phyloP scores from a whole-genome alignment of 2,888 invertebrate species.

The Malacosoma neustria region DNA sequence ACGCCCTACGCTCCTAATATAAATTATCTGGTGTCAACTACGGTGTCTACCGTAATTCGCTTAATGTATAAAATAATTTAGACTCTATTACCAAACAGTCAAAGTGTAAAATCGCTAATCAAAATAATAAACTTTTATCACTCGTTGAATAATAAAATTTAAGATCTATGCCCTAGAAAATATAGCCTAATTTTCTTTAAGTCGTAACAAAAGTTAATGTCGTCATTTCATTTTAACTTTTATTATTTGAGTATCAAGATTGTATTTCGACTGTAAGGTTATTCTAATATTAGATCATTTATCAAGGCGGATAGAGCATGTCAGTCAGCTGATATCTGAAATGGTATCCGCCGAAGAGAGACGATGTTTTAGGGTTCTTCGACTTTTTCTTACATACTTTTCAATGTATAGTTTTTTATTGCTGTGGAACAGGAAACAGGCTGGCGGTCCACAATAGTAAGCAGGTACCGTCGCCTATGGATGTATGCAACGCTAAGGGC shows the following conservation, averaged over 20 bases:
- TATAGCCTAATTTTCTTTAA: neutral
- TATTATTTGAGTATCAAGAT: constrained; percentile 10
- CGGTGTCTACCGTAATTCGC: constrained; percentile 22
- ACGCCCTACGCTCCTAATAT: constrained; percentile 22
- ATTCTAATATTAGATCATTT: constrained; percentile 26
- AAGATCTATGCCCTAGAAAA: neutral
- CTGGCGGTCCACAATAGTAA: too few relatives aligned
- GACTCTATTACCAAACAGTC: constrained; percentile 8
- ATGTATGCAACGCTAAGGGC: too few relatives aligned
- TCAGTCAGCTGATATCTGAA: constrained; percentile 19
- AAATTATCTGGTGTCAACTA: constrained; percentile 50
- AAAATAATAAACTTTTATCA: neutral
- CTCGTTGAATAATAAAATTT: neutral
- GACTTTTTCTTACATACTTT: too few relatives aligned
- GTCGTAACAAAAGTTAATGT: neutral
- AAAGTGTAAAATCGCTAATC: constrained; percentile 7
- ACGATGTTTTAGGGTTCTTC: neutral
- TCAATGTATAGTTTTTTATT: too few relatives aligned
- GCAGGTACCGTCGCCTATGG: too few relatives aligned
- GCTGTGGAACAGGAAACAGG: too few relatives aligned
- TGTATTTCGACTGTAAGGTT: constrained; percentile 6
- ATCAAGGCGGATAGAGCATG: constrained; percentile 46
- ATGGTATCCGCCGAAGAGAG: neutral
- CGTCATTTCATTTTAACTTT: constrained; percentile 7
- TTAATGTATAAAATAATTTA: constrained; percentile 12